A percentile compares a stretch with the other conserved stretches of the same genome.
Evolutionary conservation across 2,888 invertebrate species (phyloP).

Genomic region (Netelia inedita): DNA sequence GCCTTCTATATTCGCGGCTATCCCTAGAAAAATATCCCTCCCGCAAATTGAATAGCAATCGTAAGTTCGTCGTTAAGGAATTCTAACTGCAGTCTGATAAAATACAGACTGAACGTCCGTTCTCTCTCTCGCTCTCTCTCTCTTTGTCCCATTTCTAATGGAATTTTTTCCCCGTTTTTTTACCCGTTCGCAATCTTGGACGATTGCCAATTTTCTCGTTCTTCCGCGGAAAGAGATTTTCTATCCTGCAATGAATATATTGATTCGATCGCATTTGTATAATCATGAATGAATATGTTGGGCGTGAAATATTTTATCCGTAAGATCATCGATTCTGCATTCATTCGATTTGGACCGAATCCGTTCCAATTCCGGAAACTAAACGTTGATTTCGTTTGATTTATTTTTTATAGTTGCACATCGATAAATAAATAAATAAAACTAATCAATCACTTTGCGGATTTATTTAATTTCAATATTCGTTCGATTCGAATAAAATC

Average conservation of each 20-base stretch:
- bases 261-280: slow-evolving; percentile 34
- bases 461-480: neutral
- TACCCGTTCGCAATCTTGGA: slow-evolving; percentile 49
- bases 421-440: slow-evolving; percentile 1
- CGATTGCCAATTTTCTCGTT: slow-evolving; percentile 57
- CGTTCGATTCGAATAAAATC: neutral
- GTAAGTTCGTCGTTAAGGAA: slow-evolving; percentile 73
- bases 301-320: neutral
- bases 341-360: neutral
- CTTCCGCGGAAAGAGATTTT: slow-evolving; percentile 40
- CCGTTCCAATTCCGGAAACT: neutral
- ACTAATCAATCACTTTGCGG: neutral
- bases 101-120: slow-evolving; percentile 68
- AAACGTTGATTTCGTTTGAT: neutral
- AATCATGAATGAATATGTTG: slow-evolving; percentile 69
- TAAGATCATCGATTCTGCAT: neutral
- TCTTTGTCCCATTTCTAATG: slow-evolving; percentile 41
- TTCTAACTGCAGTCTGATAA: slow-evolving; percentile 77
- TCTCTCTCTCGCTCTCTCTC: slow-evolving; percentile 32
- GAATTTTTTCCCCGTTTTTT: slow-evolving; percentile 50
- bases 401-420: neutral
- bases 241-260: slow-evolving; percentile 56
- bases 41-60: slow-evolving; percentile 77
- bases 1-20: slow-evolving; percentile 54
- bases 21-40: slow-evolving; percentile 57